Evolutionary conservation across 2,888 invertebrate species (phyloP), one percentile per base, ranked within the genome.

Genomic region (Phengaris arion): DNA sequence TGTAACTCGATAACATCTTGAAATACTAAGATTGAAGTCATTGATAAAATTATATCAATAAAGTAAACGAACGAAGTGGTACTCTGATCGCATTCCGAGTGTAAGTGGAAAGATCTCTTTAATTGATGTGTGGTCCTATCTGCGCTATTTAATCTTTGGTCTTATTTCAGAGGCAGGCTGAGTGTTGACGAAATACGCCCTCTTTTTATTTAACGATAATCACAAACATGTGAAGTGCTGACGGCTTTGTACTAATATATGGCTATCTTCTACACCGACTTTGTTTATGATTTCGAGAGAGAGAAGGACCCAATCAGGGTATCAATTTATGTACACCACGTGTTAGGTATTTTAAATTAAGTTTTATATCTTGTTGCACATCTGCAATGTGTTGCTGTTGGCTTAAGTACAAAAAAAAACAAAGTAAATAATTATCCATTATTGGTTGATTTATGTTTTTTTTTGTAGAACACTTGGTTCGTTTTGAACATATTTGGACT

Each of bases 131-230:
- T 59, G 59, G 10, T 35, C n/a, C 35, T 51, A 35, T 74, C 68
- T 75, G 59, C 51, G 59, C 10, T 48, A 22, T 22, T 76, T 76
- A 77, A 68, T 79, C 77, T 77, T 55, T 74, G 79, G 2, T 45
- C 13, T 48, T 70, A 75, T 68, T 74, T 79, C 75, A 78, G 76
- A 77, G 74, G 76, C 74, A 77, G 74, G 76, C 64, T 74, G 69
- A 75, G 77, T 81, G 81, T 82, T 81, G 82, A 83, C 80, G 81
- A 81, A 79, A 80, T 81, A 80, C 79, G 82, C 80, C 80, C 77
- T 81, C 80, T 81, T 81, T 81, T 81, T 81, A 81, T 81, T 81
- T 81, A 81, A 82, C 81, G 81, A 82, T 83, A 82, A 83, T 83
- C 80, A 81, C 82, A 83, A 83, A 82, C 83, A 83, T 78, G 77